Percentiles rank a stretch among this genome's conserved stretches.
Evolutionary conservation across 2,888 invertebrate genomes (phyloP).

Genomic region (Hyppa rectilinea): DNA sequence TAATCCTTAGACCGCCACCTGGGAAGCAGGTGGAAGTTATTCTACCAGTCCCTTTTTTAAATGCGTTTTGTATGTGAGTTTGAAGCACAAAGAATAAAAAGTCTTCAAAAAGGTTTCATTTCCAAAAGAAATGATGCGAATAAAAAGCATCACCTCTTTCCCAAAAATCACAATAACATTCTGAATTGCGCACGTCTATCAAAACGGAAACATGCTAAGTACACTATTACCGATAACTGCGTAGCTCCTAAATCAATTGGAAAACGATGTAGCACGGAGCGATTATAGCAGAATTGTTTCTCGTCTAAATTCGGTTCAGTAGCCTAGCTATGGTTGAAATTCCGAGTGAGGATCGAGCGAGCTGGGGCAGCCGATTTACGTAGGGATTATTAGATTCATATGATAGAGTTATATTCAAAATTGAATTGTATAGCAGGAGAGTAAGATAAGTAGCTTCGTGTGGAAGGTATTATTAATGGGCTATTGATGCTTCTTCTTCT

Average conservation of each 20-base stretch:
- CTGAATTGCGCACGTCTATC: constrained; percentile 13
- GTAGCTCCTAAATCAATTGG: constrained; percentile 47
- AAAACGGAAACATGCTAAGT: constrained; percentile 12
- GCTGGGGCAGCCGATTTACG: constrained; percentile 28
- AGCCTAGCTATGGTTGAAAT: constrained; percentile 41
- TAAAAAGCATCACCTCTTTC: background rate
- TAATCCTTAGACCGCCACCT: background rate
- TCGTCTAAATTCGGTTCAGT: constrained; percentile 40
- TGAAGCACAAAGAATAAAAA: background rate
- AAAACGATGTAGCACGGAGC: constrained; percentile 42
- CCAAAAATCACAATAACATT: constrained; percentile 1
- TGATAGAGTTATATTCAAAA: constrained; percentile 28
- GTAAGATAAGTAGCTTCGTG: background rate
- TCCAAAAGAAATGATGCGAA: background rate
- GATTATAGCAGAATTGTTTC: constrained; percentile 45
- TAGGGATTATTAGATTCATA: constrained; percentile 47
- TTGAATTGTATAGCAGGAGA: constrained; percentile 15
- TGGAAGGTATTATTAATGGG: background rate
- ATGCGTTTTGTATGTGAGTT: background rate
- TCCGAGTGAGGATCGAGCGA: constrained; percentile 17
- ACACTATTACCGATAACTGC: constrained; percentile 27
- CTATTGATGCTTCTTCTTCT: background rate
- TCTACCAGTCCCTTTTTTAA: background rate
- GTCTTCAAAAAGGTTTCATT: background rate
- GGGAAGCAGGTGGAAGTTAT: background rate